A percentile compares a stretch with the other conserved stretches of the same genome.
Evolutionary conservation across 2,113 vertebrate species (phyloP).

Genomic region (Edolisoma coerulescens): DNA sequence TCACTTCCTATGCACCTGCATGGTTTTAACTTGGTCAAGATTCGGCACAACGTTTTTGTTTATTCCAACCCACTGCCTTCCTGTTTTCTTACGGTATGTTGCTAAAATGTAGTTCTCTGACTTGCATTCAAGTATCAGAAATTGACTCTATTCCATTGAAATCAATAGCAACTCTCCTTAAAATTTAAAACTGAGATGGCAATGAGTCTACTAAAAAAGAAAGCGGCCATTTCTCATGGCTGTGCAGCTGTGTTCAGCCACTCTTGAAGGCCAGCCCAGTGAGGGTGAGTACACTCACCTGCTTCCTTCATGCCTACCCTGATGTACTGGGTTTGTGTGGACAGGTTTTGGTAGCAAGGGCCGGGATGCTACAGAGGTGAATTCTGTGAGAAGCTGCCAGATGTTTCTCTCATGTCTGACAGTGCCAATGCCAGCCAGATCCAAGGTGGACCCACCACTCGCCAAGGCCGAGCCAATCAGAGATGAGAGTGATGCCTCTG

Average conservation of each 20-base stretch:
- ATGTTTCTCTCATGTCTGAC: not conserved
- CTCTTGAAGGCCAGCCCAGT: not conserved
- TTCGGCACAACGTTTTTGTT: not conserved
- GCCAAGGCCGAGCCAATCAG: accelerated
- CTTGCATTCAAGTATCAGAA: not conserved
- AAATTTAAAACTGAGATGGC: not conserved
- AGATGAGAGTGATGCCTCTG: not conserved
- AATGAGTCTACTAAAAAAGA: not conserved
- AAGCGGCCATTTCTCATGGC: not conserved
- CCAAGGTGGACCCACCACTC: not conserved
- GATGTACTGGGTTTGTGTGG: not conserved
- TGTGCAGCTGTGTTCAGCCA: not conserved
- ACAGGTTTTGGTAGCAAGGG: not conserved
- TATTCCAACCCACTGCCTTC: not conserved
- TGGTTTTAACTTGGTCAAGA: not conserved
- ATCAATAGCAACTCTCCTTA: not conserved
- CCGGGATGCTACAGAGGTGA: not conserved
- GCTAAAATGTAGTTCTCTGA: not conserved
- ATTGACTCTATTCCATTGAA: not conserved
- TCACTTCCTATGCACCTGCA: not conserved
- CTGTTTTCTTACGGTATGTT: not conserved
- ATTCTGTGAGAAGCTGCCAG: not conserved
- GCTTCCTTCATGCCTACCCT: not conserved
- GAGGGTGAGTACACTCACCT: not conserved
- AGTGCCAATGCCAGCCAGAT: not conserved